Evolutionary conservation across 2,113 vertebrate genomes (phyloP), one percentile per base, ranked within the genome.

Genomic region (Pantherophis guttatus): DNA sequence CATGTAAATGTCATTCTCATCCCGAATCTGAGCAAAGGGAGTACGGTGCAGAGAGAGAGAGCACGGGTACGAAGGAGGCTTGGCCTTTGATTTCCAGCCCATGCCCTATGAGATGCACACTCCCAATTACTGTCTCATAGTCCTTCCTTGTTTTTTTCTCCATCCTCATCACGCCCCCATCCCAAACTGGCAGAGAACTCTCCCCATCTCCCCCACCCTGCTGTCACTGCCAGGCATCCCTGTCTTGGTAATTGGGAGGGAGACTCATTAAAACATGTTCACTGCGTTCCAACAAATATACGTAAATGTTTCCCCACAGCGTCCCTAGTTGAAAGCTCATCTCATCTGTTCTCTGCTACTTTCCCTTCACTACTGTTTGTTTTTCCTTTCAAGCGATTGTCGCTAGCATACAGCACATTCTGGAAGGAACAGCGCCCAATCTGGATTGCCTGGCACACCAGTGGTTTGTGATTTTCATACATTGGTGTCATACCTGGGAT

Each of bases 211-310:
- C 75, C 48, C 53, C 85, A 87, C 62, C 93, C 89, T 29, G 87
- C 94, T 88, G 89, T 91, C 0, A 3, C 50, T 48, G 53, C 33
- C 0, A 2, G 0, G 86, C 55, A 59, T 88, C 93, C 88, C 89
- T 5, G 10, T 94, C 0, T 0, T 0, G 54, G 58, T 3, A 48
- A 13, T 1, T 26, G 65, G 89, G 94, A 1, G 1, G 94, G 93
- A 90, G 90, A 88, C 87, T 95, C 1, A 13, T 93, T 89, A 65
- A 88, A 87, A 93, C 87, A 58, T 0, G 0, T 88, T 91, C 24
- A 0, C 0, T 8, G 89, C 53, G 0, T 93, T 94, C 90, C 0
- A 0, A 65, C 0, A 0, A 86, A 90, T 44, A 0, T 3, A 0
- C 57, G n/a, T 62, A 62, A 94, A 95, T 94, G 93, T 94, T 96